Percentiles rank a stretch among this genome's conserved stretches.
Conservation (phyloP, 2,797 vertebrate species). For the Enteromius anoplus region DNA sequence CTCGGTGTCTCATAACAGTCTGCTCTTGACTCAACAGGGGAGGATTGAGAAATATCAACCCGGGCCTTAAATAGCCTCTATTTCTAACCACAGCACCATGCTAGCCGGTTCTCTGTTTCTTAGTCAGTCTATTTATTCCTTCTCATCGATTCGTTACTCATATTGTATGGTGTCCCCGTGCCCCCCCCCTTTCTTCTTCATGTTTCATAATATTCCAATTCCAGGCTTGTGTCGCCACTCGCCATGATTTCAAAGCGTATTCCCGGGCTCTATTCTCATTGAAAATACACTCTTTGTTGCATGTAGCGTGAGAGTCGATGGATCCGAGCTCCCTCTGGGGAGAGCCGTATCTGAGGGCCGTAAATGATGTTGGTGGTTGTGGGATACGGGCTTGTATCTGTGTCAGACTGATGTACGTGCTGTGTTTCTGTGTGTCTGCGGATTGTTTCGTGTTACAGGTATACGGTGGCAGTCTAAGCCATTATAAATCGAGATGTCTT, state of each 20-base stretch:
- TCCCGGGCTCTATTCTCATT: not conserved
- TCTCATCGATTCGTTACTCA: constrained; percentile 44
- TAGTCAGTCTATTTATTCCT: constrained; percentile 14
- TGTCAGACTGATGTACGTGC: constrained; percentile 35
- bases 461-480: constrained; percentile 35
- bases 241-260: constrained; percentile 29
- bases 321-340: constrained; percentile 30
- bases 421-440: constrained; percentile 38
- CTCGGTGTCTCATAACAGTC: constrained; percentile 27
- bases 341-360: constrained; percentile 41
- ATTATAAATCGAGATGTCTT: constrained; percentile 47
- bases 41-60: constrained; percentile 36
- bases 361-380: constrained; percentile 50
- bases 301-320: constrained; percentile 12
- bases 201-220: constrained; percentile 48
- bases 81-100: constrained; percentile 30
- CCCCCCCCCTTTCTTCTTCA: constrained; percentile 15
- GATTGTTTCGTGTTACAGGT: constrained; percentile 39
- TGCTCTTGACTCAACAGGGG: constrained; percentile 2
- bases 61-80: constrained; percentile 37
- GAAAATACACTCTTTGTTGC: constrained; percentile 22
- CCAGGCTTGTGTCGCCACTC: constrained; percentile 27
- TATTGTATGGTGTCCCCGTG: constrained; percentile 25
- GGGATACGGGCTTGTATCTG: constrained; percentile 51
- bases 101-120: constrained; percentile 14